Conservation (phyloP, 1,140 invertebrate genomes). For the Heliothis subflexa region DNA sequence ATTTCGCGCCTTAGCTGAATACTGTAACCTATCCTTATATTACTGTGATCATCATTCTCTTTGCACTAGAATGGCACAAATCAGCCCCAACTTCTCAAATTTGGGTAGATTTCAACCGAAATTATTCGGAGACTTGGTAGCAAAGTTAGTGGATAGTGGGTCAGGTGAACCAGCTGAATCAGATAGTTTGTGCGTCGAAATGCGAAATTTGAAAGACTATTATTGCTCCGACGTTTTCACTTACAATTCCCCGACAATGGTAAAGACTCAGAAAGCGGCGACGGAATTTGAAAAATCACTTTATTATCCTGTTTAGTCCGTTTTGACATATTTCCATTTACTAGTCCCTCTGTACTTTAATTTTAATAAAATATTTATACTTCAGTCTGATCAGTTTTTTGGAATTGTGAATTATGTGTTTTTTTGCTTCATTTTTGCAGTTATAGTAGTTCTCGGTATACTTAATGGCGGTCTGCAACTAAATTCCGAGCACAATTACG, state of each 20-base stretch:
- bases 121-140: constrained; percentile 61
- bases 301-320: constrained; percentile 49
- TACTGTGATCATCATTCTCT: constrained; percentile 68
- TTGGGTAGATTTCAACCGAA: constrained; percentile 67
- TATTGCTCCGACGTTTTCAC: constrained; percentile 77
- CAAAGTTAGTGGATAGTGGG: constrained; percentile 49
- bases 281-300: constrained; percentile 55
- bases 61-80: constrained; percentile 64
- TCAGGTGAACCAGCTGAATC: background rate
- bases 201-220: constrained; percentile 71
- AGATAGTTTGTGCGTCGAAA: constrained; percentile 62
- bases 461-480: too few species aligned
- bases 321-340: background rate
- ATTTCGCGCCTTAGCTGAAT: constrained; percentile 72
- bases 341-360: background rate
- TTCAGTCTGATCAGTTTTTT: background rate
- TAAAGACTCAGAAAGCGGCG: constrained; percentile 69
- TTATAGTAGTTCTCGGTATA: background rate
- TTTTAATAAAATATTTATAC: background rate
- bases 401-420: background rate
- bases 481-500: too few species aligned
- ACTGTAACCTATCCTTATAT: constrained; percentile 62
- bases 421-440: background rate
- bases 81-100: constrained; percentile 73
- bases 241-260: constrained; percentile 76